Conservation (phyloP, 1,140 invertebrate species). For the Campodea augens region DNA sequence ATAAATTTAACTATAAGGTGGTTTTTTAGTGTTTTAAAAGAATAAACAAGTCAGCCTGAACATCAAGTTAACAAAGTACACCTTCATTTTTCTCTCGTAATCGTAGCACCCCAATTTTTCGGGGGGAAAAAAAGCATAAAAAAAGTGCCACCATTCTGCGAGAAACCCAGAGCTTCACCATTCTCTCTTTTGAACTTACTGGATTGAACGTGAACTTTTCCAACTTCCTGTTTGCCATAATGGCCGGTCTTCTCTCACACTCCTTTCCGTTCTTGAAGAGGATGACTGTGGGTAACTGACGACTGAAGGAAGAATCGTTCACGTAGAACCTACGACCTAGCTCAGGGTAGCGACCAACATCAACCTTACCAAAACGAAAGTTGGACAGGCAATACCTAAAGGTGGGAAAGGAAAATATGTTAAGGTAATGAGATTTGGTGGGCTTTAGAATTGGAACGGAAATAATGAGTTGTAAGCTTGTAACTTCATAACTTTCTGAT, state of each 20-base stretch:
- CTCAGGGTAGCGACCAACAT: slow-evolving; percentile 79
- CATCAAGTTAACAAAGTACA: neutral
- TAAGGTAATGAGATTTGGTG: slow-evolving; percentile 4
- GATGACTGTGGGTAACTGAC: slow-evolving; percentile 82
- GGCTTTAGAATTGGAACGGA: no score
- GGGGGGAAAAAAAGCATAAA: no score
- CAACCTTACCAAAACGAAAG: slow-evolving; percentile 90
- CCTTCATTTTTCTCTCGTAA: slow-evolving; percentile 1
- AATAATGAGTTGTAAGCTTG: no score
- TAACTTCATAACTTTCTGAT: neutral
- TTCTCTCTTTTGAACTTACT: slow-evolving; percentile 22
- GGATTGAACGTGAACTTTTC: slow-evolving; percentile 57
- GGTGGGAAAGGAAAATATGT: slow-evolving; percentile 9
- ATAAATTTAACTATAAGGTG: neutral
- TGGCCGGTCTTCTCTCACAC: slow-evolving; percentile 52
- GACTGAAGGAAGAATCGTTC: slow-evolving; percentile 72
- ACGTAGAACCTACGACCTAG: slow-evolving; percentile 66
- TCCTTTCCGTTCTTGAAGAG: slow-evolving; percentile 80
- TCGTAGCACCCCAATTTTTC: slow-evolving; percentile 1
- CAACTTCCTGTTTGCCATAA: slow-evolving; percentile 59
- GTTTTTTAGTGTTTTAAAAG: no score
- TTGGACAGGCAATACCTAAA: slow-evolving; percentile 57
- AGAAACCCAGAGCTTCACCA: slow-evolving; percentile 1
- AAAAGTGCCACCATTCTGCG: no score
- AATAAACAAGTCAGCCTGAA: slow-evolving; percentile 2